Percentiles rank a stretch among this genome's conserved stretches.
phyloP scores from a whole-genome alignment of 2,113 vertebrate species.

The Marmota flaviventris region DNA sequence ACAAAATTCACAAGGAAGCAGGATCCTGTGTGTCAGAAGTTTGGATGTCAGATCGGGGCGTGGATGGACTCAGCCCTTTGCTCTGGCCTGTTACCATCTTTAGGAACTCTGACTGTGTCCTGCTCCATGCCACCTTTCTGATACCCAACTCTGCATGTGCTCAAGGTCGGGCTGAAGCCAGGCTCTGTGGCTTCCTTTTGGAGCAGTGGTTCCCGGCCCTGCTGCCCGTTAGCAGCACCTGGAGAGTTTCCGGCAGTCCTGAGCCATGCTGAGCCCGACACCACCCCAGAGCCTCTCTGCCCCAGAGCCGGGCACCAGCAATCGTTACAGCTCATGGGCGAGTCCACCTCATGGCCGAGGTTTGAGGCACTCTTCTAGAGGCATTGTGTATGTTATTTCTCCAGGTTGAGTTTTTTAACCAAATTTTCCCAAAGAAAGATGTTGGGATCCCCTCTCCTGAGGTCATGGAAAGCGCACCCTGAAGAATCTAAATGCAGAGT shows the following conservation, averaged over 20 bases:
- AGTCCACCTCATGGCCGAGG: background rate
- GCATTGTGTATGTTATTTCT: background rate
- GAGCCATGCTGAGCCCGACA: accelerated
- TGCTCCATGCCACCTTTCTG: background rate
- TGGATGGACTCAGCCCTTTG: accelerated
- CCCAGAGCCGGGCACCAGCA: background rate
- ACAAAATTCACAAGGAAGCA: accelerated
- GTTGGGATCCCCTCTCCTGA: too few species aligned
- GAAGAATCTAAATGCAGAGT: too few species aligned
- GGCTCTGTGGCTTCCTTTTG: background rate
- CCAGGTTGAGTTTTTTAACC: background rate
- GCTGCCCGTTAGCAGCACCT: background rate
- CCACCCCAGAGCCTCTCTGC: background rate
- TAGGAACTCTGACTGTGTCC: background rate
- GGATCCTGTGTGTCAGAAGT: background rate
- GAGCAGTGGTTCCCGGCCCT: background rate
- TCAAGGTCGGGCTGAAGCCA: background rate
- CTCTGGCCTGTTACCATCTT: background rate
- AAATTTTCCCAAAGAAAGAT: background rate
- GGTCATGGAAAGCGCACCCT: too few species aligned
- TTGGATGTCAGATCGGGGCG: background rate
- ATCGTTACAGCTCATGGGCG: background rate
- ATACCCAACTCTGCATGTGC: too few species aligned
- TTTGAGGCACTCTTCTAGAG: accelerated
- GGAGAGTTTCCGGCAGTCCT: accelerated